Evolutionary conservation across 2,797 vertebrate genomes (phyloP), one percentile per base, ranked within the genome.

Genomic region (Bovichtus variegatus): DNA sequence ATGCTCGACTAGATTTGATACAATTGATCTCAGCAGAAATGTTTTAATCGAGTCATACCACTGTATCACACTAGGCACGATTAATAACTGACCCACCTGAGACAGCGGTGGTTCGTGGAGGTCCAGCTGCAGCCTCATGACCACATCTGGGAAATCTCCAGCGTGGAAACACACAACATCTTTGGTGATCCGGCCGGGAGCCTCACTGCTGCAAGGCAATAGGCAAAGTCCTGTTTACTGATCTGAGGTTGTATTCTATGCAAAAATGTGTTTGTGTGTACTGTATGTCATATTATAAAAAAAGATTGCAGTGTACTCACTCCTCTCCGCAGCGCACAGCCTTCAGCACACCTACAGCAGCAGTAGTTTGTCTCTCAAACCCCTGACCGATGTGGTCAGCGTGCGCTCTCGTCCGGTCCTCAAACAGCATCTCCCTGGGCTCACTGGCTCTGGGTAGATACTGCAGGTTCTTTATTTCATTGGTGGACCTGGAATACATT

Each of bases 381-480:
- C 98, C 98, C 93, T 99, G 98, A 82, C 98, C 98, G 77, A 99
- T 99, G 92, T 99, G 98, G 92, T 99, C 98, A 0, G 98, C 98
- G 43, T 99, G 98, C 80, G 98, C 98, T 91, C 98, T 95, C 2
- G 98, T 99, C 78, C 98, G 95, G 91, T 99, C 98, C 94, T 99
- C 98, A 90, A 99, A 99, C 31, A 99, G 96, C 97, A 99, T 98
- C 92, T 99, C 98, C 64, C 98, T 95, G 82, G 98, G 98, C 85
- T 99, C 98, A 31, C 98, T 99, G 88, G 97, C 93, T 94, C 98
- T 96, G 92, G 98, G 98, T 92, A 99, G 96, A 94, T 99, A 99
- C 96, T 99, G 98, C 87, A 99, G 93, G 94, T 99, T 99, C 97
- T 99, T 99, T 75, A 99, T 99, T 95, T 99, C 98, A 96, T 99